Percentiles rank a stretch among this genome's conserved stretches.
These are phyloP conservation scores for Lordiphosa andalusiaca DNA, from an alignment of 2,888 invertebrate genomes.

Conservation along the genomic window DNA sequence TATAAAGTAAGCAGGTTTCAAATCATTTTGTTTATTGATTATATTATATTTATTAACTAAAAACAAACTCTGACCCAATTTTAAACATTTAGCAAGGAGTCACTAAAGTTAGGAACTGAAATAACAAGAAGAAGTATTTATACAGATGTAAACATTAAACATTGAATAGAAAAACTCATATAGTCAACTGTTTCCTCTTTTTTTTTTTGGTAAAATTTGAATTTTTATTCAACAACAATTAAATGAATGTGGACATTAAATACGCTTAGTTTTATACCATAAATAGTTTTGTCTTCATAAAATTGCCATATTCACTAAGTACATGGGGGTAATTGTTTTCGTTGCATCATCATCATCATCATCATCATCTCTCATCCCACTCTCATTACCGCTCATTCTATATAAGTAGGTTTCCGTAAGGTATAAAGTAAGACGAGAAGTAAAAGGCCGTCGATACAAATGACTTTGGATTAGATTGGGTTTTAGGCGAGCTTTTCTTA, in stretches of 20 bases:
- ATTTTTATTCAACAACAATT: constrained; percentile 69
- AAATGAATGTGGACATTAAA: constrained; percentile 73
- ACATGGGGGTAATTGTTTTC: constrained; percentile 68
- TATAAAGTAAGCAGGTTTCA: no score
- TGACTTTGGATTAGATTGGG: constrained; percentile 66
- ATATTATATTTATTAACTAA: no score
- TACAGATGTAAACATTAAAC: no score
- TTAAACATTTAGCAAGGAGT: no score
- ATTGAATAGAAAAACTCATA: no score
- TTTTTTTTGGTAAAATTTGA: constrained; percentile 3
- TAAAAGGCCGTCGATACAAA: constrained; percentile 72
- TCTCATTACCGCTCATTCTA: constrained; percentile 8
- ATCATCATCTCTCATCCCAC: constrained; percentile 13
- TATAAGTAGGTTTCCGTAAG: constrained; percentile 32
- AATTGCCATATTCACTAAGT: constrained; percentile 67
- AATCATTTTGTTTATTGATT: no score
- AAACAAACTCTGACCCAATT: no score
- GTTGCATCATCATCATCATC: constrained; percentile 57
- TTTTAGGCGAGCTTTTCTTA: constrained; percentile 63
- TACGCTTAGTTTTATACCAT: constrained; percentile 68
- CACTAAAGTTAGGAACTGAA: no score
- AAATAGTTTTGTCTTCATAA: constrained; percentile 53
- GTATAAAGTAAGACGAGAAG: constrained; percentile 70
- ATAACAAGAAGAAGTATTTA: no score
- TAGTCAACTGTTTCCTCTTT: not conserved